Conservation (phyloP, 2,113 vertebrate genomes). For the Peromyscus californicus region DNA sequence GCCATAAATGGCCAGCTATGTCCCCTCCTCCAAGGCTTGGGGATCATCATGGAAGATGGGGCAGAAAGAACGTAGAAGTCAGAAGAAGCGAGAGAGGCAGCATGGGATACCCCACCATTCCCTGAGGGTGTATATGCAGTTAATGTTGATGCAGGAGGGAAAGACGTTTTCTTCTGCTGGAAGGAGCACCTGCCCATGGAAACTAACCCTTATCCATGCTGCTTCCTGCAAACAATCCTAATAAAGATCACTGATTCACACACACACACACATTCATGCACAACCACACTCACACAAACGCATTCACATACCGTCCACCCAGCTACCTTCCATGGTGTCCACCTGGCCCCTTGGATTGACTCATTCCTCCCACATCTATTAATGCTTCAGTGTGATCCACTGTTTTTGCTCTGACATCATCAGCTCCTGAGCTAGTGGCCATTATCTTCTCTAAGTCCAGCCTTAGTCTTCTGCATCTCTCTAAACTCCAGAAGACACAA, state of each 20-base stretch:
- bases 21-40: not conserved
- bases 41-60: not conserved
- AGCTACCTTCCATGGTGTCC: not conserved
- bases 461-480: not conserved
- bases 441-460: not conserved
- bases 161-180: not conserved
- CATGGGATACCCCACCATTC: not conserved
- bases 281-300: no score
- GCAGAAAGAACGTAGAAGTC: not conserved
- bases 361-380: not conserved
- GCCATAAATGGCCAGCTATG: not conserved
- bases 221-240: not conserved
- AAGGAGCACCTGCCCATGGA: not conserved
- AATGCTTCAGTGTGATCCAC: accelerated
- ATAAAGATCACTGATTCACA: not conserved
- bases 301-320: not conserved
- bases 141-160: not conserved
- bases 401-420: no score
- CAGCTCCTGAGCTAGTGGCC: no score
- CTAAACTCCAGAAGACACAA: not conserved
- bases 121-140: not conserved
- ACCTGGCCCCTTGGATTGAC: not conserved
- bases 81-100: not conserved
- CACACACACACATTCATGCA: no score
- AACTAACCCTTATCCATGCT: not conserved